Percentiles rank a stretch among this genome's conserved stretches.
phyloP scores from a whole-genome alignment of 2,113 vertebrate species.

The Embiotoca jacksoni region DNA sequence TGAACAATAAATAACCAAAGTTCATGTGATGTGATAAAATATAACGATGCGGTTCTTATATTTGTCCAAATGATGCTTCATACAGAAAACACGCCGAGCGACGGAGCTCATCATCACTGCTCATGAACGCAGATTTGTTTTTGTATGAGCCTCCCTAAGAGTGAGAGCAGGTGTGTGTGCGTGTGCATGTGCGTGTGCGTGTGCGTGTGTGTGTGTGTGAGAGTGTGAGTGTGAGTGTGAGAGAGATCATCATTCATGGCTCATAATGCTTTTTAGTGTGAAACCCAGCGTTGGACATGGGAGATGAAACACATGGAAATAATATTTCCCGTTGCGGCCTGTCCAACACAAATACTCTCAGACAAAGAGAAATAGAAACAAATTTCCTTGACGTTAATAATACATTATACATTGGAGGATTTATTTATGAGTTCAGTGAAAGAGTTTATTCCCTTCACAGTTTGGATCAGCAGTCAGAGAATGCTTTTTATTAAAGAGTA shows the following conservation, averaged over 20 bases:
- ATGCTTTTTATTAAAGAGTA: neutral
- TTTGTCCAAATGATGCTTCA: conserved; percentile 16
- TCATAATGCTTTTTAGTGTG: conserved; percentile 26
- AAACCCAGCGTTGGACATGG: conserved; percentile 15
- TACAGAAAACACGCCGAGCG: conserved; percentile 3
- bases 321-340: neutral
- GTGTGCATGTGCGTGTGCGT: neutral
- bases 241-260: conserved; percentile 3
- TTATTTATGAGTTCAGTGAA: conserved; percentile 13
- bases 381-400: conserved; percentile 27
- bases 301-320: conserved; percentile 36
- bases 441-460: neutral
- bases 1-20: neutral
- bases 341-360: conserved; percentile 16
- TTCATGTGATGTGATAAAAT: neutral
- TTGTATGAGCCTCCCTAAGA: conserved; percentile 15
- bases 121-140: conserved; percentile 28
- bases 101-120: conserved; percentile 20
- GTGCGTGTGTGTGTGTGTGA: too few species aligned
- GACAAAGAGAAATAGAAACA: conserved; percentile 1
- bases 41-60: conserved; percentile 5
- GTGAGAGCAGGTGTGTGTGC: conserved; percentile 23
- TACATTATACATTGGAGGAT: conserved; percentile 17
- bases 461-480: conserved; percentile 14
- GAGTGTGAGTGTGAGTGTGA: conserved; percentile 1